Evolutionary conservation across 2,797 vertebrate species (phyloP).

Genomic region (Erpetoichthys calabaricus): DNA sequence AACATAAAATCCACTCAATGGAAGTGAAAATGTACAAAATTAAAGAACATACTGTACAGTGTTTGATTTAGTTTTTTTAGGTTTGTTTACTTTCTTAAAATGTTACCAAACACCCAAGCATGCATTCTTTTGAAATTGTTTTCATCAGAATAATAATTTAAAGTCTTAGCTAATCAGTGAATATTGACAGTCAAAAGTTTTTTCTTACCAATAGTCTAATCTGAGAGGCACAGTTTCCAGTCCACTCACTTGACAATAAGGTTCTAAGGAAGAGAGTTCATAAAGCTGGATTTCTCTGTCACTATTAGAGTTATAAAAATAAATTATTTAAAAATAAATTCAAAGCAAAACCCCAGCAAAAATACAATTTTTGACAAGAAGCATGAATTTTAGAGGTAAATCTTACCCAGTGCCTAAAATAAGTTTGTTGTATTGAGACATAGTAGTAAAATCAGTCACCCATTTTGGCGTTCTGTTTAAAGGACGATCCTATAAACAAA

Average conservation of each 20-base stretch:
- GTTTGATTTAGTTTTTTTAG: background rate
- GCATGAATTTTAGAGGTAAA: background rate
- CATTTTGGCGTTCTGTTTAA: slow-evolving; percentile 38
- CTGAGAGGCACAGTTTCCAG: slow-evolving; percentile 55
- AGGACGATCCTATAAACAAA: slow-evolving; percentile 35
- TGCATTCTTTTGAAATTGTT: too few relatives aligned
- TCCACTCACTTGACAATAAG: slow-evolving; percentile 52
- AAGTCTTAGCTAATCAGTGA: too few relatives aligned
- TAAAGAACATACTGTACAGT: background rate
- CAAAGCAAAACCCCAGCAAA: background rate
- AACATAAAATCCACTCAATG: too few relatives aligned
- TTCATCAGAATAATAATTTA: too few relatives aligned
- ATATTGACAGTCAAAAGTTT: background rate
- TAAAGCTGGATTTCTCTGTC: slow-evolving; percentile 59
- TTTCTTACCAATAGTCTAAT: slow-evolving; percentile 51
- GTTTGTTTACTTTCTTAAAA: background rate
- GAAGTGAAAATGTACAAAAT: slow-evolving; percentile 25
- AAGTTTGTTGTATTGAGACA: slow-evolving; percentile 51
- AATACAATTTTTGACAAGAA: background rate
- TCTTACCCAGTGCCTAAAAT: slow-evolving; percentile 44
- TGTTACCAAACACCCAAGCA: too few relatives aligned
- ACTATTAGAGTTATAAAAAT: slow-evolving; percentile 27
- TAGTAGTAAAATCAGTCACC: slow-evolving; percentile 45
- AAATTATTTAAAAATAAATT: slow-evolving; percentile 5
- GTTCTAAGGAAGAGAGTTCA: slow-evolving; percentile 56